Conservation (phyloP, 2,797 vertebrate species). For the Gorsachius magnificus region DNA sequence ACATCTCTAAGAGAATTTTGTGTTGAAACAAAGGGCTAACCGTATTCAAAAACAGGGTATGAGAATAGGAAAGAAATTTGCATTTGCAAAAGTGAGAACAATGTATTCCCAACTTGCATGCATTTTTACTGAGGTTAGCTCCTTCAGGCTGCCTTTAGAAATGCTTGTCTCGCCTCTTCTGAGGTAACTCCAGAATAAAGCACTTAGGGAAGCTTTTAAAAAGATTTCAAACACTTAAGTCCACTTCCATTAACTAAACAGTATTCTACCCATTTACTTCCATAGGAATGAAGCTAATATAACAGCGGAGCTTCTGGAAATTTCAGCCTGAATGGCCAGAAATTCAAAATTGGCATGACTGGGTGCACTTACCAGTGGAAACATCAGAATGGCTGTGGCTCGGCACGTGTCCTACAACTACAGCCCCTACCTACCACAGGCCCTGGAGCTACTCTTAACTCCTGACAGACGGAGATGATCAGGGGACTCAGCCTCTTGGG, state of each 20-base stretch:
- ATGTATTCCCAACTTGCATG: rapidly evolving
- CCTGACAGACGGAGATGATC: rapidly evolving
- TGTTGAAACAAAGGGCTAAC: background rate
- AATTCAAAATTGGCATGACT: background rate
- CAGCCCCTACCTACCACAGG: background rate
- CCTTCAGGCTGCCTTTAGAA: background rate
- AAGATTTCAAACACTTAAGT: background rate
- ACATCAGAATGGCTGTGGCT: background rate
- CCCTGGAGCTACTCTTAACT: background rate
- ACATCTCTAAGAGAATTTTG: background rate
- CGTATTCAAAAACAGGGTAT: background rate
- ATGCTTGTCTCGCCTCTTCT: background rate
- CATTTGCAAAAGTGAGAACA: background rate
- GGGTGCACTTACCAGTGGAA: background rate
- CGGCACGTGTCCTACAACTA: background rate
- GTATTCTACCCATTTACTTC: background rate
- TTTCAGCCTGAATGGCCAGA: background rate
- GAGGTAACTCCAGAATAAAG: background rate
- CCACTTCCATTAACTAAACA: background rate
- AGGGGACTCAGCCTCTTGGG: background rate
- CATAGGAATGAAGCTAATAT: background rate
- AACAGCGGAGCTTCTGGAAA: background rate
- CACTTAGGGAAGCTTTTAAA: background rate
- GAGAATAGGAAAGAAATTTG: background rate
- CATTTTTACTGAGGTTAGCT: too few relatives aligned